Base-by-base conservation (phyloP, 2,113 vertebrate genomes). In the Cercopithecus mona region DNA sequence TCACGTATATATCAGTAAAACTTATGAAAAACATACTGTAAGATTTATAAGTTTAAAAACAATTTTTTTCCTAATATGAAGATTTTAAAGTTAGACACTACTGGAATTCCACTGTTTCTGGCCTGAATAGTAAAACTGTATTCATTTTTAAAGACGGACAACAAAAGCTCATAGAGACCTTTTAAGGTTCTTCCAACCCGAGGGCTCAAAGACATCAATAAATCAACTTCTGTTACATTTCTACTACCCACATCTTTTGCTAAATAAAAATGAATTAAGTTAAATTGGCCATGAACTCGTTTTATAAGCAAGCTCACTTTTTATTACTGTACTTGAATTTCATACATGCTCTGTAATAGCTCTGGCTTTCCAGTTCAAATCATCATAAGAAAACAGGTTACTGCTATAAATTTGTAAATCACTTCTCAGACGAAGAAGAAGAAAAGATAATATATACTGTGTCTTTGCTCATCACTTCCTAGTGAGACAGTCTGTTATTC, bases 61-160 rank as follows among this genome's bases (percentile, higher is more conserved):
- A 2, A 50, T 22, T 50, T 72, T 73, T 80, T 38, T 64, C 27
- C 38, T 30, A 82, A 81, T 20, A 16, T 66, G 50, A 90, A 78
- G 38, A 94, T 78, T 94, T 97, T 66, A 88, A 95, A 96, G 25
- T 48, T n/a, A 68, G 73, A 78, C 18, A 79, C n/a, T 59, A 89
- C 3, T 73, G 16, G 32, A 90, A 92, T 73, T 64, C 4, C 17
- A 93, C 27, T 64, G 12, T 76, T 93, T 93, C 80, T 38, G 72
- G 72, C 27, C 35, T 64, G 80, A 94, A 45, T 50, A 23, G 18
- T 73, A 81, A 59, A 84, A 85, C 27, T 30, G 25, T 30, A 61
- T 40, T 90, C 8, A 64, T 73, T 91, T 97, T 88, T 16, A 90
- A 85, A 76, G 35, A 86, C 32, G 87, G 14, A 81, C 8, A 84